phyloP scores from a whole-genome alignment of 2,888 invertebrate species.

The Melanchra persicariae region DNA sequence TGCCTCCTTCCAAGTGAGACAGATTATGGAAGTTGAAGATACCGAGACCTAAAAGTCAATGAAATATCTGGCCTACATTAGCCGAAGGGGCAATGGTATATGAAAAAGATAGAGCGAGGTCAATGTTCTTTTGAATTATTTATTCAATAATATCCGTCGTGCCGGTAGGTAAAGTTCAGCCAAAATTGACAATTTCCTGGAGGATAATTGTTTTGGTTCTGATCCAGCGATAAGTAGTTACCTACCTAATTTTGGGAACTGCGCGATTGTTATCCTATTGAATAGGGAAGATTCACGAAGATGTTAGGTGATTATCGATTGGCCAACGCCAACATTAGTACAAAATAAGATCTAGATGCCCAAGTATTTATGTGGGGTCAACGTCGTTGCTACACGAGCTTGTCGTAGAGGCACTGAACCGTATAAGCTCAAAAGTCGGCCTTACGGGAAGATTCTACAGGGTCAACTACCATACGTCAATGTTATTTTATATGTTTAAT shows the following conservation, averaged over 20 bases:
- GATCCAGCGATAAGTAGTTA: no score
- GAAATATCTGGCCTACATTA: background rate
- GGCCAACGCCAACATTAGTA: background rate
- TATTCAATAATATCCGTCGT: background rate
- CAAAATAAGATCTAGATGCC: background rate
- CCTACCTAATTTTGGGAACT: background rate
- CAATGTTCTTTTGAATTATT: background rate
- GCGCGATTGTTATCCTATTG: constrained; percentile 5
- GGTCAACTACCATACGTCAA: no score
- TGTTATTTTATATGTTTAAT: no score
- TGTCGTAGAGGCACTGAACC: background rate
- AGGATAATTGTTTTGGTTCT: background rate
- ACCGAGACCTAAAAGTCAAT: background rate
- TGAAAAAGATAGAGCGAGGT: background rate
- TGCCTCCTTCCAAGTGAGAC: background rate
- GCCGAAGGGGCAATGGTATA: background rate
- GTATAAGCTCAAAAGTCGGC: background rate
- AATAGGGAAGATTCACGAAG: background rate
- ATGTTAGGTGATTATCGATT: constrained; percentile 13
- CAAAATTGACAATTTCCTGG: background rate
- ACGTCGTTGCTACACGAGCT: background rate
- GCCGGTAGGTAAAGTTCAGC: background rate
- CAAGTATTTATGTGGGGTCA: background rate
- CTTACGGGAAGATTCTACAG: no score
- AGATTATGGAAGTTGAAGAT: background rate